Evolutionary conservation across 2,797 vertebrate species (phyloP).

Genomic region (Sebastes miniatus): DNA sequence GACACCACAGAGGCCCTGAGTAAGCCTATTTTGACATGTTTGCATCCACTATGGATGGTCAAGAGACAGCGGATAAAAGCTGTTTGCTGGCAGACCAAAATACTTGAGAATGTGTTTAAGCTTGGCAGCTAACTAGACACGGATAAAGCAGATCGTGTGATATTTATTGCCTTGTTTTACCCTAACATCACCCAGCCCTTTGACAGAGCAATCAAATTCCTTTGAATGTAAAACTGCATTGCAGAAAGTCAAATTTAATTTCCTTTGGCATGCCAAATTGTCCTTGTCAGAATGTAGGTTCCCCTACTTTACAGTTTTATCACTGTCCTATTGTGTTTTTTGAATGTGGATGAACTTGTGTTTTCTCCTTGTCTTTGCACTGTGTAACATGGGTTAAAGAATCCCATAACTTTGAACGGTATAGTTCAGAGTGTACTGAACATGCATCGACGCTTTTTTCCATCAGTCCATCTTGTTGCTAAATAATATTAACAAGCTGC

Average conservation of each 20-base stretch:
- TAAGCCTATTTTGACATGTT: neutral
- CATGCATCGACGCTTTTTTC: too few species aligned
- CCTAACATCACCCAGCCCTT: too few species aligned
- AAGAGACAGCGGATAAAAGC: too few species aligned
- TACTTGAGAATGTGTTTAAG: neutral
- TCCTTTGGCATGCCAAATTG: neutral
- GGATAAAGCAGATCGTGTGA: neutral
- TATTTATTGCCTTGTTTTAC: neutral
- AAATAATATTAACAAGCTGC: too few species aligned
- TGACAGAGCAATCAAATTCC: neutral
- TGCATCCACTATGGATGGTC: neutral
- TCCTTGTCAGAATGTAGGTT: neutral
- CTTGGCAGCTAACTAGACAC: neutral
- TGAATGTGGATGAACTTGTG: neutral
- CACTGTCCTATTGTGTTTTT: neutral
- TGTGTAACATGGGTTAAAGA: neutral
- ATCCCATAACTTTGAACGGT: neutral
- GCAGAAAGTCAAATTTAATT: neutral
- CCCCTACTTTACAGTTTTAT: neutral
- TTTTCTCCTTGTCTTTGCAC: neutral
- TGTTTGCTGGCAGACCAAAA: neutral
- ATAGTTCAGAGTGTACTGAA: neutral
- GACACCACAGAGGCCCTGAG: neutral
- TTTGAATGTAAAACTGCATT: neutral
- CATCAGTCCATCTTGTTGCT: too few species aligned